Evolutionary conservation across 2,113 vertebrate genomes (phyloP).

Genomic region (Serinus canaria): DNA sequence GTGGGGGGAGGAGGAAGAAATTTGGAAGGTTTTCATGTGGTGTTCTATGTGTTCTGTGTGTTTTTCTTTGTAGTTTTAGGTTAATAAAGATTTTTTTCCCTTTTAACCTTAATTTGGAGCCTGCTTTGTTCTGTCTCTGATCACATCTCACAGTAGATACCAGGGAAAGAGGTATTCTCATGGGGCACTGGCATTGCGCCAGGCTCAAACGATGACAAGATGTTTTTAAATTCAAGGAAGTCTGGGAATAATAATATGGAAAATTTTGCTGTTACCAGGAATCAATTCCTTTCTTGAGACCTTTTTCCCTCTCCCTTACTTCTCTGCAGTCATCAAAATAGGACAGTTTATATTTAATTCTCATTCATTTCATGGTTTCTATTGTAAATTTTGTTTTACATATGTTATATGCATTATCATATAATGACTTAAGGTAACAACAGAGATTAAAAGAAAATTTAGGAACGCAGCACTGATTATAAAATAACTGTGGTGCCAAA

Average conservation of each 20-base stretch:
- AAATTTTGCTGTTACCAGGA: not conserved
- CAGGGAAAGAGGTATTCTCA: too few species aligned
- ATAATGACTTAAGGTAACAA: not conserved
- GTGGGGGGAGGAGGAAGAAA: too few species aligned
- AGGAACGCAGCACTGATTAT: not conserved
- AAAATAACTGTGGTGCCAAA: conserved; percentile 27
- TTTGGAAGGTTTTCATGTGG: too few species aligned
- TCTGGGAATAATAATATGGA: not conserved
- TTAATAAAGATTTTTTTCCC: too few species aligned
- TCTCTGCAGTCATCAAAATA: not conserved
- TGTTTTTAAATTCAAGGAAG: not conserved
- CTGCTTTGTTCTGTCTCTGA: too few species aligned
- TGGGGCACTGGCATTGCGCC: too few species aligned
- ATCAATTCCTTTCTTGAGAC: not conserved
- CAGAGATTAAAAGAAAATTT: not conserved
- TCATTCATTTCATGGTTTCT: not conserved
- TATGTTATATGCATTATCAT: not conserved
- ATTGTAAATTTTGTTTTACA: not conserved
- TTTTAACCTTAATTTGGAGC: too few species aligned
- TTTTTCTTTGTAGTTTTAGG: too few species aligned
- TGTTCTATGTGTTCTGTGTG: too few species aligned
- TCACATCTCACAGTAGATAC: too few species aligned
- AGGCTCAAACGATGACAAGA: too few species aligned
- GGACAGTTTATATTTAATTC: not conserved
- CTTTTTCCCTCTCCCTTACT: not conserved